Percentiles rank a stretch among this genome's conserved stretches.
Conservation (phyloP, 2,113 vertebrate genomes). For the Talpa occidentalis region DNA sequence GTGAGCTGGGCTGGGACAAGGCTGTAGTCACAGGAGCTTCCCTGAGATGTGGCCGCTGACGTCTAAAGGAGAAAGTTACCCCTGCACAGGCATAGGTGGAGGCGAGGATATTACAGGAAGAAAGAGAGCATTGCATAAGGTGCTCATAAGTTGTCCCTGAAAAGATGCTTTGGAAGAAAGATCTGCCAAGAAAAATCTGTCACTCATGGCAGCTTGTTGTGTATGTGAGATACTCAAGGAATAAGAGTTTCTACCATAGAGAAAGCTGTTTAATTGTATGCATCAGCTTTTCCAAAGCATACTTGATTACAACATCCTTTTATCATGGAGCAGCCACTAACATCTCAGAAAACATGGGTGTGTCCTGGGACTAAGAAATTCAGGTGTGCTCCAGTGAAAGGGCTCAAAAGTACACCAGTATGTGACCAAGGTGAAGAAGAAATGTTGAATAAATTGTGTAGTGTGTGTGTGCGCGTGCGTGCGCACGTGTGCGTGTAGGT, state of each 20-base stretch:
- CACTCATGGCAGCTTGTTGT: neutral
- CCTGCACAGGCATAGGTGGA: no score
- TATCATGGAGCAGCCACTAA: neutral
- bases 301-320: neutral
- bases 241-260: neutral
- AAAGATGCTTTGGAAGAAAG: neutral
- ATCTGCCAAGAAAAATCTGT: neutral
- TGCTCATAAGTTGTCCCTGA: neutral
- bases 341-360: neutral
- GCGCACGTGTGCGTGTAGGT: neutral
- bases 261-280: neutral
- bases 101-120: neutral
- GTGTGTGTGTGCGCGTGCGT: no score
- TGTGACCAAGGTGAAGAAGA: neutral
- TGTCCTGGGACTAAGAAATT: neutral
- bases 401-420: neutral
- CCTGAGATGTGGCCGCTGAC: neutral
- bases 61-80: neutral
- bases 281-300: neutral
- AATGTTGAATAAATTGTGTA: neutral
- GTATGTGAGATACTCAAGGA: neutral
- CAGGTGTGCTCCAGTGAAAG: neutral
- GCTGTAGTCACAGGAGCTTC: neutral
- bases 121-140: neutral
- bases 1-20: no score